phyloP scores from a whole-genome alignment of 2,888 invertebrate genomes.

The Orthosia gothica region DNA sequence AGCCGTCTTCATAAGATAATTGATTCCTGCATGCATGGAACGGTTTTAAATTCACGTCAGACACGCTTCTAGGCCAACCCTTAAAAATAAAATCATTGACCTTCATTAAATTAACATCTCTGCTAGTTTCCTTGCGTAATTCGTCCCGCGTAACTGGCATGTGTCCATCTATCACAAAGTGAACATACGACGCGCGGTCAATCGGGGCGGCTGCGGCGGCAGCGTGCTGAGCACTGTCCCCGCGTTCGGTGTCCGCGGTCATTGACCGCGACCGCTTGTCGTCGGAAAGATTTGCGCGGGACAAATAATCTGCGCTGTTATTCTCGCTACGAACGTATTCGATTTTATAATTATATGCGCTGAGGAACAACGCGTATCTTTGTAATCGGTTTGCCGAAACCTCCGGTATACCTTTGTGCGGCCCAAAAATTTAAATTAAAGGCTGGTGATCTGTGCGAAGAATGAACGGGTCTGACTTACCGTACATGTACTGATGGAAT shows the following conservation, averaged over 20 bases:
- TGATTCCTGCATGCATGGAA: background rate
- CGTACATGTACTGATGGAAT: background rate
- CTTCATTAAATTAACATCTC: background rate
- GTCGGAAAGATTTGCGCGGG: no score
- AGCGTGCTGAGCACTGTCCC: no score
- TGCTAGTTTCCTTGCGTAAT: no score
- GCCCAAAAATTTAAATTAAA: conserved; percentile 54
- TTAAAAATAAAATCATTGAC: background rate
- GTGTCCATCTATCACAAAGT: no score
- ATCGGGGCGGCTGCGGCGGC: no score
- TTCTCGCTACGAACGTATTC: conserved; percentile 52
- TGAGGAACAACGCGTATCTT: conserved; percentile 65
- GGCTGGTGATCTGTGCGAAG: conserved; percentile 41
- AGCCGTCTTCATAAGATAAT: background rate
- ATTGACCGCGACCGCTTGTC: no score
- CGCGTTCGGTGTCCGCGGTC: no score
- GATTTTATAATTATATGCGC: conserved; percentile 64
- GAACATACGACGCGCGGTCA: no score
- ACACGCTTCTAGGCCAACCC: background rate
- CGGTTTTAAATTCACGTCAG: background rate
- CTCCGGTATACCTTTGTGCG: conserved; percentile 65
- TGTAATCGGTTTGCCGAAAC: conserved; percentile 66
- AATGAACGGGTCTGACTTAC: background rate
- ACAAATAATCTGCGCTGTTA: no score
- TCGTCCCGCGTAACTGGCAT: no score